Evolutionary conservation across 2,113 vertebrate genomes (phyloP).

Genomic region (Hipposideros armiger): DNA sequence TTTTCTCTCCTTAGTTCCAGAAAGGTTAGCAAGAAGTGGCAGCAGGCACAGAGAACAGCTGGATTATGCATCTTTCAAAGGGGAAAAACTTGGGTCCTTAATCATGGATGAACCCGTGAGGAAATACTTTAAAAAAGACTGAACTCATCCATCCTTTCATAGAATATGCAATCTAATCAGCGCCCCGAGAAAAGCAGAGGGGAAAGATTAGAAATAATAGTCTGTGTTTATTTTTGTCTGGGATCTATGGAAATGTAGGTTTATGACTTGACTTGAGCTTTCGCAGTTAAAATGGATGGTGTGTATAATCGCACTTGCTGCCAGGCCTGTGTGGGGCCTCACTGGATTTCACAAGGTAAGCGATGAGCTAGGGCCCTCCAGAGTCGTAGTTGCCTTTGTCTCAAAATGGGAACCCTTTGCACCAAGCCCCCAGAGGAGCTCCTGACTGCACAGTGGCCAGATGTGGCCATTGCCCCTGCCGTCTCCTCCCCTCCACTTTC

Average conservation of each 20-base stretch:
- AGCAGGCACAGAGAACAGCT: constrained; percentile 83
- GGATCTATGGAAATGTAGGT: constrained; percentile 85
- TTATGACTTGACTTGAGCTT: constrained; percentile 80
- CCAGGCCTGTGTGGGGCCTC: not conserved
- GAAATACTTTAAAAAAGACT: constrained; percentile 79
- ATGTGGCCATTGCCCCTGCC: not conserved
- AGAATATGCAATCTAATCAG: constrained; percentile 85
- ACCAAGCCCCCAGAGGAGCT: not conserved
- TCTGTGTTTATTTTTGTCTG: constrained; percentile 89
- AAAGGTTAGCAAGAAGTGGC: constrained; percentile 70
- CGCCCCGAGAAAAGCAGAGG: constrained; percentile 68
- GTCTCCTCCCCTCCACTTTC: not conserved
- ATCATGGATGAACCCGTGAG: constrained; percentile 70
- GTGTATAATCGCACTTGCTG: constrained; percentile 35
- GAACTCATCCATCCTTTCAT: constrained; percentile 77
- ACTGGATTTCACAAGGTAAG: not conserved
- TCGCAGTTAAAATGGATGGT: constrained; percentile 71
- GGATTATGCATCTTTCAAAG: constrained; percentile 84
- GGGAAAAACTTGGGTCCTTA: constrained; percentile 69
- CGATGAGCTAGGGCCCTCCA: not conserved
- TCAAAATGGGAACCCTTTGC: not conserved
- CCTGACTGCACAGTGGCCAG: not conserved
- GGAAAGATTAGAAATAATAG: constrained; percentile 83
- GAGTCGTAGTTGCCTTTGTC: not conserved
- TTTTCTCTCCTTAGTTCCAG: constrained; percentile 63